Evolutionary conservation across 2,113 vertebrate species (phyloP), one percentile per base, ranked within the genome.

Genomic region (Limanda limanda): DNA sequence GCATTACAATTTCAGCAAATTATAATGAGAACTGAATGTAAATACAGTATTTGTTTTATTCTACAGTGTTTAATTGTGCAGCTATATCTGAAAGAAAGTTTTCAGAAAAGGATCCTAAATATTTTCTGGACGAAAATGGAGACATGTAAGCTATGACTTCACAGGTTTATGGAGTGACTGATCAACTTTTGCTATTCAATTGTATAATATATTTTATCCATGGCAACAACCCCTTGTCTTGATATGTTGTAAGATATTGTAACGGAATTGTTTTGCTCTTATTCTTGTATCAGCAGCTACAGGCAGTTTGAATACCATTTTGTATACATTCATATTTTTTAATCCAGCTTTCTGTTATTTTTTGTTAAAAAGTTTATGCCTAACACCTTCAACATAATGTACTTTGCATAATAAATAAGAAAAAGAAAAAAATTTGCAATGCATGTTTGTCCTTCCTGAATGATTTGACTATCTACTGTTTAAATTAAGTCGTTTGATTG

Each of bases 1-100:
- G 25, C 14, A 15, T 25, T 25, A 27, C 7, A 15, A 58, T 56
- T 25, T 18, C 7, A 56, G 21, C 4, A 21, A 11, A 42, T 3
- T 42, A 42, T 11, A 2, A 13, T 42, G 2, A 42, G 11, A 13
- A 42, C 40, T 12, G 40, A 42, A 42, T 12, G 40, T 70, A 64
- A 64, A 63, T 47, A 58, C 14, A 13, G 23, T 52, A 8, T 24
- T 77, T 51, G 47, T 27, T 65, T 65, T 75, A 55, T 27, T 40
- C 4, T 40, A 10, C 8, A 5, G 21, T 0, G 18, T 24, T 62
- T 8, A 12, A 56, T 23, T 27, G 35, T 68, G 68, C 52, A 80
- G 67, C 65, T 71, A 42, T 54, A 75, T 60, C 10, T 63, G 0
- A 51, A 57, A 7, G 54, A 8, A 59, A 15, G 23, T 2, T 51